Evolutionary conservation across 2,797 vertebrate species (phyloP).

Genomic region (Falco rusticolus): DNA sequence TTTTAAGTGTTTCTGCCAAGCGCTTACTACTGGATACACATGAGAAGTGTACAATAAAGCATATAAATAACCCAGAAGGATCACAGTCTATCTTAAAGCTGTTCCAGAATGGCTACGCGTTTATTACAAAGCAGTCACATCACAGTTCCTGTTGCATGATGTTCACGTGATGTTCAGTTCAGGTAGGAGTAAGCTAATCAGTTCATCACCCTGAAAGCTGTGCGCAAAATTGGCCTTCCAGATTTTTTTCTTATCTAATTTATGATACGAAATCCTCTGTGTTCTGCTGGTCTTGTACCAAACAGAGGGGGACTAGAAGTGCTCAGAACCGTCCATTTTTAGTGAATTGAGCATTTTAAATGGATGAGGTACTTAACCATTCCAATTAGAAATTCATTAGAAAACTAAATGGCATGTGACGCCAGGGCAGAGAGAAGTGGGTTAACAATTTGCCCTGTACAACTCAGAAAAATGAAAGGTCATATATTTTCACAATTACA

Average conservation of each 20-base stretch:
- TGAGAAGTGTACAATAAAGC: not conserved
- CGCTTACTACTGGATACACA: not conserved
- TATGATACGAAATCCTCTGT: not conserved
- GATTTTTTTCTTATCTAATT: not conserved
- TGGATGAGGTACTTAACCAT: not conserved
- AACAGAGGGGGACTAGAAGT: not conserved
- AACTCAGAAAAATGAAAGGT: not conserved
- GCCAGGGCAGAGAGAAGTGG: constrained; percentile 20
- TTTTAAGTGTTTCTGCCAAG: not conserved
- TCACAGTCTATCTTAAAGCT: not conserved
- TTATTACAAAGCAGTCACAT: accelerated
- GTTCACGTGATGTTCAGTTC: not conserved
- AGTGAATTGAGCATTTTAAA: not conserved
- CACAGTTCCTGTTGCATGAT: not conserved
- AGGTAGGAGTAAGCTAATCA: not conserved
- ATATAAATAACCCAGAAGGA: no score
- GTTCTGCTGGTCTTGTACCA: not conserved
- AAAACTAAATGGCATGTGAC: not conserved
- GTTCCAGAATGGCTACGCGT: not conserved
- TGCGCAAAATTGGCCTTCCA: not conserved
- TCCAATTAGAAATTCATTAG: not conserved
- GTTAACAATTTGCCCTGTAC: constrained; percentile 16
- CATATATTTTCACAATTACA: not conserved
- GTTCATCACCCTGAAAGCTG: not conserved
- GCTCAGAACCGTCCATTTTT: not conserved